Base-by-base conservation (phyloP, 2,113 vertebrate genomes). In the Mystacornis crossleyi region DNA sequence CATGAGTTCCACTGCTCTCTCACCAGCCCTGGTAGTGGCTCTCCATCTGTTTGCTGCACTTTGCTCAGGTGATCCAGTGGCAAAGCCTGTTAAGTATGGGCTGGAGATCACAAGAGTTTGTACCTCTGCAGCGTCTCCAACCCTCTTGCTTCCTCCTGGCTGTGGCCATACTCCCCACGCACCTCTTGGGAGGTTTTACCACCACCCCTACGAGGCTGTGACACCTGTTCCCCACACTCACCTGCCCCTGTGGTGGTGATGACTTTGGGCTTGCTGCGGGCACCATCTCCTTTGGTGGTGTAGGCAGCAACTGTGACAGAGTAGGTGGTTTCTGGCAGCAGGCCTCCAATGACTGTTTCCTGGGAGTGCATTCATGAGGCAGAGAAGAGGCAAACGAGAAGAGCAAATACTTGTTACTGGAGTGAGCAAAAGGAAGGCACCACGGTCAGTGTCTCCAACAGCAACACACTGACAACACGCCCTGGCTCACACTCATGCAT, bases 191-290 rank as follows among this genome's bases (percentile, higher is more conserved):
- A 94, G 69, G 72, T 62, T 89, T 78, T 77, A 86, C 42, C 34
- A 88, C 29, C 54, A 72, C 28, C 58, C 64, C 33, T 50, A 14
- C 0, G 1, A 82, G 42, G 85, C 75, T 89, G 53, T 14, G 24
- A 34, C 20, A 85, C 54, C 61, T 7, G 10, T 53, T 43, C 51
- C 71, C 31, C 90, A 95, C 54, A 89, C 98, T 98, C 95, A 99
- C 99, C 99, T 98, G 99, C 99, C 84, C 99, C 99, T 8, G 99
- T 99, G 14, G 99, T 99, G n/a, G 98, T 98, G 95, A 99, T 99
- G 65, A 99, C 97, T 91, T 98, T 99, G 58, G 99, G 98, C 83
- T 99, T 99, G 98, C 99, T 99, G 82, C 98, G 99, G 77, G 99
- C 99, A 71, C 99, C 99, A 19, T 99, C 99, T 25, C 99, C 99